Base-by-base conservation (phyloP, 1,140 invertebrate genomes). In the Drosophila takahashii region DNA sequence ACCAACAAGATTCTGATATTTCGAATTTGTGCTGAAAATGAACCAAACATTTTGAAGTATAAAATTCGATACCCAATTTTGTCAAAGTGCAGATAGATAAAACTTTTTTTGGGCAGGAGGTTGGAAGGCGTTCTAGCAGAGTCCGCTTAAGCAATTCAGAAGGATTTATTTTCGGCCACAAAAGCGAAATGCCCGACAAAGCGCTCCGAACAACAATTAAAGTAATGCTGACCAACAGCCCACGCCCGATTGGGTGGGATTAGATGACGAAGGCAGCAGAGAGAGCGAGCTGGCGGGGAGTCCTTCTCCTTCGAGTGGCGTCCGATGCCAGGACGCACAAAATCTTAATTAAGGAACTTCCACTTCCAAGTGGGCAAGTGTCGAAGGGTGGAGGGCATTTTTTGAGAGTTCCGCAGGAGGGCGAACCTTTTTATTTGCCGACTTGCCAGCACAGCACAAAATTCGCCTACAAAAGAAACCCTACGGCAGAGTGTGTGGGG, bases 261-360 rank as follows among this genome's bases (percentile, higher is more conserved):
- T 86, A 85, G 34, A 58, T 53, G 45, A 29, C 54, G 13, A 37
- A 1, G 36, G 36, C 10, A 10, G 36, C 22, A 22, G 22, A 32
- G 32, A 32, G 32, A 8, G 4, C 4, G 13, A 44, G 41, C 16
- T 18, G 39, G 34, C 26, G 54, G 45, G 47, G 47, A 65, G 44
- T 58, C 51, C 42, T 47, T 8, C 29, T 32, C 8, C 29, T 37
- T 67, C 39, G 42, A 73, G 72, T 70, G 65, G 48, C 47, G 41
- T 79, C 57, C 81, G 57, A 57, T 69, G 71, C 60, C 27, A 57
- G 66, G 76, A 89, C 80, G 77, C 77, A 79, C 84, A 90, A 89
- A 89, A 89, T 89, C 84, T 90, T 89, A 89, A 89, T 89, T 89
- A 89, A 89, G 80, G 77, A 89, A 89, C 72, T 89, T 89, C 83